Conservation (phyloP, 2,888 invertebrate species). For the Nomada ferruginata region DNA sequence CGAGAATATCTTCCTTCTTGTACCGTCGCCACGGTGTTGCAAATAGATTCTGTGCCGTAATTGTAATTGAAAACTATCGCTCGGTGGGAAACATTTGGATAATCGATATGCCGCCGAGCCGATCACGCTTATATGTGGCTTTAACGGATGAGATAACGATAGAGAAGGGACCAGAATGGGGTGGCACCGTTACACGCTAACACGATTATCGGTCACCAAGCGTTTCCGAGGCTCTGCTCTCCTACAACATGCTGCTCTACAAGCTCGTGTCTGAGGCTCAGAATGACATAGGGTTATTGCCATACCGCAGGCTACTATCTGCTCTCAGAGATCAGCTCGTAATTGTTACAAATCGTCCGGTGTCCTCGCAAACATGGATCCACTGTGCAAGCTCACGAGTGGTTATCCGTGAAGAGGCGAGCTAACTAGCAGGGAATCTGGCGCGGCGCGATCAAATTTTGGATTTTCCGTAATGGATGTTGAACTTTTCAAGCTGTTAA, state of each 20-base stretch:
- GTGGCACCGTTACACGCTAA: constrained; percentile 77
- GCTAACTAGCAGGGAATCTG: background rate
- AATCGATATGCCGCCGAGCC: constrained; percentile 18
- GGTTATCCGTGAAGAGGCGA: constrained; percentile 17
- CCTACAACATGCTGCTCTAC: constrained; percentile 58
- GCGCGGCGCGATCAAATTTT: background rate
- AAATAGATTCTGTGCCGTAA: background rate
- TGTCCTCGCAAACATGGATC: constrained; percentile 69
- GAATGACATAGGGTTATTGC: constrained; percentile 77
- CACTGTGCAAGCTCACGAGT: constrained; percentile 18
- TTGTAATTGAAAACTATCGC: constrained; percentile 57
- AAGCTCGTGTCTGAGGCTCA: constrained; percentile 56
- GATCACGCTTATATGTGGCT: constrained; percentile 19
- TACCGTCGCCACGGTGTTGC: too few relatives aligned
- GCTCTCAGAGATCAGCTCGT: constrained; percentile 67
- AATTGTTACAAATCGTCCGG: constrained; percentile 77
- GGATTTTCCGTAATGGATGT: background rate
- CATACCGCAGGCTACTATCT: constrained; percentile 58
- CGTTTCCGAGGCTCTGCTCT: constrained; percentile 68
- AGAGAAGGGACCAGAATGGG: constrained; percentile 59
- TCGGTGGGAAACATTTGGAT: constrained; percentile 23
- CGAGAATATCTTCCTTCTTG: background rate
- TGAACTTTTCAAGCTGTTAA: background rate
- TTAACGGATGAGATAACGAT: constrained; percentile 56
- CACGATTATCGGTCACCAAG: constrained; percentile 73